These are phyloP conservation scores for Kuschelorhynchus macadamiae DNA, from an alignment of 2,888 invertebrate genomes.

Conservation along the genomic window DNA sequence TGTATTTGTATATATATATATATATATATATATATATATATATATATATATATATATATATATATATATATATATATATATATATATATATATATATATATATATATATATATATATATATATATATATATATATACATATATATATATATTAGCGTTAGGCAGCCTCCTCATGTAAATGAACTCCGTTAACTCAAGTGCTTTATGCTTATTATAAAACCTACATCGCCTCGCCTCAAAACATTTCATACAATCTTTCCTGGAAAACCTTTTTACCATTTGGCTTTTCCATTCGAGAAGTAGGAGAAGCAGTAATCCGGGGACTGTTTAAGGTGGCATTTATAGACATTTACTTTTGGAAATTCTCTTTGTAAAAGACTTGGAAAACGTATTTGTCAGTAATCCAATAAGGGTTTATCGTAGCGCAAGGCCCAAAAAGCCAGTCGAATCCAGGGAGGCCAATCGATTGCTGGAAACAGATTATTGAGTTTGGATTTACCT, in stretches of 20 bases:
- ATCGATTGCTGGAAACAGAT: conserved; percentile 43
- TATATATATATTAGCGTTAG: too few relatives aligned
- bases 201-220: too few relatives aligned
- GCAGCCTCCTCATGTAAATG: too few relatives aligned
- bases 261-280: conserved; percentile 24
- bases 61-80: too few relatives aligned
- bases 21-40: too few relatives aligned
- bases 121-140: too few relatives aligned
- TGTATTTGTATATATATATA: too few relatives aligned
- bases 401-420: conserved; percentile 62
- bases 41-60: too few relatives aligned
- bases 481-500: conserved; percentile 47
- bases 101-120: too few relatives aligned
- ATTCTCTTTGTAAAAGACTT: conserved; percentile 59
- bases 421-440: conserved; percentile 58
- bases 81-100: too few relatives aligned
- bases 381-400: conserved; percentile 60
- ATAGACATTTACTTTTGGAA: conserved; percentile 60
- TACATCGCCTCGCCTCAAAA: neutral
- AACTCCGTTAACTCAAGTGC: too few relatives aligned
- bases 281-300: conserved; percentile 29
- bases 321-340: conserved; percentile 54
- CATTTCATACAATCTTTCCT: neutral
- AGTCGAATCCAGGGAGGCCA: conserved; percentile 44
- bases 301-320: conserved; percentile 39